Base-by-base conservation (phyloP, 2,113 vertebrate species). In the Aplodontia rufa region DNA sequence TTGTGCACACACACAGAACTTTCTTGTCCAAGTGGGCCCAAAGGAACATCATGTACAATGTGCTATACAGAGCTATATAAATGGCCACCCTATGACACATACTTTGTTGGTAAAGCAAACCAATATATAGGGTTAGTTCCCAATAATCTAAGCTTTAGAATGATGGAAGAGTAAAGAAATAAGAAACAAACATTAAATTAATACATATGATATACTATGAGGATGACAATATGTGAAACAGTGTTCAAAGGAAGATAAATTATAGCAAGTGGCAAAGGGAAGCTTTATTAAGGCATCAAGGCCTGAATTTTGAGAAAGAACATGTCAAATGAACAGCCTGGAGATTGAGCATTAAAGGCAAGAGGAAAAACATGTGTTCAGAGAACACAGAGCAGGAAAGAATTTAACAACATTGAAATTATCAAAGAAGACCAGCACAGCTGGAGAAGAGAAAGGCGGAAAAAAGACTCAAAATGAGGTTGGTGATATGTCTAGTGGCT, bases 371-470 rank as follows among this genome's bases (percentile, higher is more conserved):
- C 32, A 55, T 62, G 12, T 90, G 69, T 91, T 96, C 85, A 96
- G 90, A 93, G 93, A 94, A 82, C 42, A 91, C 6, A 81, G 76
- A 88, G 30, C 35, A 79, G 79, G 35, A 88, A 89, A 89, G 74
- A 96, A 91, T 91, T 88, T 97, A 90, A 82, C 80, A 96, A 87
- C 87, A 93, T 12, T 93, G 94, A 96, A 95, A 95, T 94, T 96
- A 94, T 96, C 93, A 95, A 94, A 92, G 84, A 86, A 87, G 42
- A 86, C 74, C 53, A 42, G 72, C 47, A 93, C 47, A 95, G 91
- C 12, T 86, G 42, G 88, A 87, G 37, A 91, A 96, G 26, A 76
- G 42, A 92, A 22, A 62, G 9, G 16, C 11, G 11, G 13, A 14
- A 80, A 91, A 83, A 83, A 58, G 49, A 81, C 28, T 90, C 32